Evolutionary conservation across 2,797 vertebrate genomes (phyloP).

Genomic region (Peromyscus attwateri): DNA sequence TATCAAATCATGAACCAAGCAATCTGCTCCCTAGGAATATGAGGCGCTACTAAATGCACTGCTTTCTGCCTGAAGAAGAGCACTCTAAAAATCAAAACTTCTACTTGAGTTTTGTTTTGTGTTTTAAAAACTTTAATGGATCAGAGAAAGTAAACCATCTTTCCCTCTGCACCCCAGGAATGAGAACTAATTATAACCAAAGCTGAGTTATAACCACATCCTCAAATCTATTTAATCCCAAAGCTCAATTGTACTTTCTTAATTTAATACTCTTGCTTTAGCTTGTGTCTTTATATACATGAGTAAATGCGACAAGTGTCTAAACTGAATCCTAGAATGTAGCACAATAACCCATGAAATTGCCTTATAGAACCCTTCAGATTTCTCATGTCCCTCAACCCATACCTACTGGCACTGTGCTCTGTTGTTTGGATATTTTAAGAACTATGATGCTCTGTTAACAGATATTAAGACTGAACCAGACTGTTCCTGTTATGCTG

Average conservation of each 20-base stretch:
- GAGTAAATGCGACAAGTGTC: neutral
- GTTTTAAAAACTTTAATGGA: slow-evolving; percentile 21
- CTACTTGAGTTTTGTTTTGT: neutral
- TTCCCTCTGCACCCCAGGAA: neutral
- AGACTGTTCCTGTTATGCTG: neutral
- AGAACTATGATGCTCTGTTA: neutral
- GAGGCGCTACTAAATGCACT: neutral
- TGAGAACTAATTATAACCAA: neutral
- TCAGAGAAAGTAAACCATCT: slow-evolving; percentile 21
- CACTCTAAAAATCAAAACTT: neutral
- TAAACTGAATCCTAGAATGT: neutral
- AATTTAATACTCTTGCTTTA: neutral
- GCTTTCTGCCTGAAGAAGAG: neutral
- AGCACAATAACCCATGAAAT: neutral
- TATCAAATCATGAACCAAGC: neutral
- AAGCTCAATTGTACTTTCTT: neutral
- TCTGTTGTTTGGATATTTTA: neutral
- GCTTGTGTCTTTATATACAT: neutral
- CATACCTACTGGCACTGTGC: neutral
- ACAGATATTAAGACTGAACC: neutral
- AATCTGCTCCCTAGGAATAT: neutral
- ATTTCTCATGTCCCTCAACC: neutral
- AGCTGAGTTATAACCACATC: neutral
- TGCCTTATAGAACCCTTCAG: too few species aligned
- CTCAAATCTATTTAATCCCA: neutral